Evolutionary conservation across 2,888 invertebrate genomes (phyloP).

Genomic region (Spodoptera exigua): DNA sequence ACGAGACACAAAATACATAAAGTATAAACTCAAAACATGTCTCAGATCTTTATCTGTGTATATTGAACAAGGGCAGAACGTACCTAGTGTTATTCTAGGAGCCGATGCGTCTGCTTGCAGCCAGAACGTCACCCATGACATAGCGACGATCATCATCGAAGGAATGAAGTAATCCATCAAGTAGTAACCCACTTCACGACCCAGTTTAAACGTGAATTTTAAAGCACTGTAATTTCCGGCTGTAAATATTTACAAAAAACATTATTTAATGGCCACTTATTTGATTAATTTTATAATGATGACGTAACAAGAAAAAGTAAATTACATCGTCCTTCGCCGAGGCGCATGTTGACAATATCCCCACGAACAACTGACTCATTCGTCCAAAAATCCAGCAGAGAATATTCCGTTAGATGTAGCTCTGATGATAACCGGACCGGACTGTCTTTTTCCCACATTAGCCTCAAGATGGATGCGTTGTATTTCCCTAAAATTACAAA

Average conservation of each 20-base stretch:
- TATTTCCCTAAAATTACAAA: conserved; percentile 92
- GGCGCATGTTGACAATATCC: conserved; percentile 91
- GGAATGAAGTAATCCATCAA: conserved; percentile 96
- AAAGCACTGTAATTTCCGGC: conserved; percentile 95
- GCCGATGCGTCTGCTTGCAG: conserved; percentile 95
- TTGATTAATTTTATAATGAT: conserved; percentile 21
- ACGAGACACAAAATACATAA: conserved; percentile 38
- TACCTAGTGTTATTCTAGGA: conserved; percentile 94
- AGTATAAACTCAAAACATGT: not conserved
- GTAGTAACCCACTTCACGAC: conserved; percentile 95
- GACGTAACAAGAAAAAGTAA: conserved; percentile 66
- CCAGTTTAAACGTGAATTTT: conserved; percentile 93
- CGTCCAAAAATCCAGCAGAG: conserved; percentile 92
- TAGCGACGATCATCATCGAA: conserved; percentile 95
- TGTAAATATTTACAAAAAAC: conserved; percentile 74
- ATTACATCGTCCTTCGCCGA: conserved; percentile 92
- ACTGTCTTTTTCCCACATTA: conserved; percentile 93
- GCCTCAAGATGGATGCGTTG: conserved; percentile 92
- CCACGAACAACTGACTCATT: conserved; percentile 92
- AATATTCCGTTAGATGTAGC: conserved; percentile 94
- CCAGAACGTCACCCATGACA: conserved; percentile 97
- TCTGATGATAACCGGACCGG: conserved; percentile 93
- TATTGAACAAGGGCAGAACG: conserved; percentile 30
- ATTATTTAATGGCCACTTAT: conserved; percentile 24
- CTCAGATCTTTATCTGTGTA: not conserved